Evolutionary conservation across 1,140 invertebrate species (phyloP), one percentile per base, ranked within the genome.

Genomic region (Leguminivora glycinivorella): DNA sequence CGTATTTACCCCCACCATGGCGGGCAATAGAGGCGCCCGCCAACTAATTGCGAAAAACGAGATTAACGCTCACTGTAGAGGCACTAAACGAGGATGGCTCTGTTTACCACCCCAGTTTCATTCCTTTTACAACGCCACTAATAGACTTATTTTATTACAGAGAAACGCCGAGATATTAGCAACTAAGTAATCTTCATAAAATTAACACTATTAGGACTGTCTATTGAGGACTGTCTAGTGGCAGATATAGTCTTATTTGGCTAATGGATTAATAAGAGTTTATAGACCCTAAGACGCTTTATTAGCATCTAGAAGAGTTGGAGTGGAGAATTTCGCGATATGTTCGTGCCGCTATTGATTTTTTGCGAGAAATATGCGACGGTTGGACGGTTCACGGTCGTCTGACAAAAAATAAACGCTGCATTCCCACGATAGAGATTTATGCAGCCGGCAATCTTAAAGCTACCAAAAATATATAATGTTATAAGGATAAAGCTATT

Each of bases 21-120:
- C 77, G 78, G 77, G 75, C 77, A 83, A 83, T 82, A 85, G 75
- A 80, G 75, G 78, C 76, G 75, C 77, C 79, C 76, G 79, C 75
- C 74, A 79, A 83, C 83, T 86, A 87, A 89, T 89, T 85, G 85
- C 81, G 81, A 83, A 83, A 83, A 89, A 89, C 82, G 76, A 86
- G 82, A 89, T 89, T 87, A 89, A 85, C 83, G 83, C 84, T 79
- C 81, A 78, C 80, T 80, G 81, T 79, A 75, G 72, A 79, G 74
- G 75, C 78, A 82, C 77, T 84, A 81, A 81, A 84, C 77, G 79
- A 75, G 77, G 74, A 80, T 77, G 77, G 75, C 75, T 76, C 75
- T 82, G 76, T 79, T 82, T 82, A 81, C 80, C 75, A 75, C 75
- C 73, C 76, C 73, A 70, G 76, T 75, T 80, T 75, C 75, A 73